Conservation (phyloP, 1,140 invertebrate genomes). For the Drosophila tsacasi region DNA sequence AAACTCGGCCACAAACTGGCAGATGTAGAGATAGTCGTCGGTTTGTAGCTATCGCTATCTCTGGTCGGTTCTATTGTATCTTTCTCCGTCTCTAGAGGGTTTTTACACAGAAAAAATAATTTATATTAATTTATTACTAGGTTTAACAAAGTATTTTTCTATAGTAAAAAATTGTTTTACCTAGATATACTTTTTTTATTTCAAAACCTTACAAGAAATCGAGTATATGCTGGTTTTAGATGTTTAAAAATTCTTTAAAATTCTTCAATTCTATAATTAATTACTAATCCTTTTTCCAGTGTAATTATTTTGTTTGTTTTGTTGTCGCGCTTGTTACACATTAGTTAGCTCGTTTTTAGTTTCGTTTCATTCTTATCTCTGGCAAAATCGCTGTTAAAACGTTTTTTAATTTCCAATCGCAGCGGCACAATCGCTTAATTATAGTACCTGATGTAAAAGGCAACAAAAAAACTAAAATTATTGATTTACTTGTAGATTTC, state of each 20-base stretch:
- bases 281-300: not conserved
- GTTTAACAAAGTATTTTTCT: not conserved
- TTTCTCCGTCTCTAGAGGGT: not conserved
- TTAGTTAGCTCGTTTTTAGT: conserved; percentile 38
- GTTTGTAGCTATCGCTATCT: conserved; percentile 25
- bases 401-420: conserved; percentile 79
- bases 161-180: not conserved
- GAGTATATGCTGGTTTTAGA: not conserved
- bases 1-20: conserved; percentile 25
- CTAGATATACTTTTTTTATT: not conserved
- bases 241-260: not conserved
- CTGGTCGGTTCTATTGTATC: conserved; percentile 16
- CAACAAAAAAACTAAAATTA: conserved; percentile 14
- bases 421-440: conserved; percentile 72
- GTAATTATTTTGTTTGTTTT: conserved; percentile 31
- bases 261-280: not conserved
- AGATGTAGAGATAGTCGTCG: conserved; percentile 30
- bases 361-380: conserved; percentile 60
- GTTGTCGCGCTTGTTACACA: conserved; percentile 72
- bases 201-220: not conserved
- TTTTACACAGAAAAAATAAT: not conserved
- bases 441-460: conserved; percentile 55
- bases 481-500: conserved; percentile 38
- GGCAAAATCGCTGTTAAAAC: conserved; percentile 70
- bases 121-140: not conserved